These are phyloP conservation scores for Ancistrus triradiatus DNA, from an alignment of 2,113 vertebrate genomes.

Conservation along the genomic window DNA sequence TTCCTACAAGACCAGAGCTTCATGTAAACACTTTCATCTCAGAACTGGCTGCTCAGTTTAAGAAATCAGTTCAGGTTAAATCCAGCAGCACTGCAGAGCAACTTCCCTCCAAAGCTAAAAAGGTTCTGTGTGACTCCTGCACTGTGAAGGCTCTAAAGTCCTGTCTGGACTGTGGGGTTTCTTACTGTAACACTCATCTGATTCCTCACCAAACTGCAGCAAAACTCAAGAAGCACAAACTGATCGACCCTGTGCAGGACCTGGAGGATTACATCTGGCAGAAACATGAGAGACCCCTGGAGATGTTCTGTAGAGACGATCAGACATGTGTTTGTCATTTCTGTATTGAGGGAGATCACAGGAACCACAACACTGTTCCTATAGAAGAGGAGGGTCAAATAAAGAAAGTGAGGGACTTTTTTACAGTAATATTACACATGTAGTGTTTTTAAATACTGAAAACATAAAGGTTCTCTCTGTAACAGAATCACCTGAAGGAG, in stretches of 20 bases:
- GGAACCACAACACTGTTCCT: constrained; percentile 6
- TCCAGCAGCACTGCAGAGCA: not conserved
- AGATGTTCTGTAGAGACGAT: constrained; percentile 29
- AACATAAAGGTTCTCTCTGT: not conserved
- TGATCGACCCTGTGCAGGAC: constrained; percentile 22
- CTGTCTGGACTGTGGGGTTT: constrained; percentile 17
- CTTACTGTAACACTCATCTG: constrained; percentile 16
- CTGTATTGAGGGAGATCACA: constrained; percentile 13
- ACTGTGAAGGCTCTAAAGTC: constrained; percentile 10
- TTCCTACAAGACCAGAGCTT: constrained; percentile 16
- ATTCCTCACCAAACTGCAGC: constrained; percentile 8
- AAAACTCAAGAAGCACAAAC: constrained; percentile 24
- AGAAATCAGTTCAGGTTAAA: constrained; percentile 7
- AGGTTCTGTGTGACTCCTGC: constrained; percentile 16
- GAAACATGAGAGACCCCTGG: constrained; percentile 22
- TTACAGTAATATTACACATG: not conserved
- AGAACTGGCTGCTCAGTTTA: constrained; percentile 24
- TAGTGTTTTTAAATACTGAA: not conserved
- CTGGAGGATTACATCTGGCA: constrained; percentile 34
- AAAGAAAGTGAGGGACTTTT: constrained; percentile 5
- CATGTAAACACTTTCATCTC: constrained; percentile 27
- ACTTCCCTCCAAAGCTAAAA: not conserved
- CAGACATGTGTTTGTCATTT: constrained; percentile 27
- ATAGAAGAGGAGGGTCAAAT: not conserved
- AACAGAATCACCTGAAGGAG: not conserved